Percentiles rank a stretch among this genome's conserved stretches.
These are phyloP conservation scores for Encarsia formosa DNA, from an alignment of 2,888 invertebrate species.

Conservation along the genomic window DNA sequence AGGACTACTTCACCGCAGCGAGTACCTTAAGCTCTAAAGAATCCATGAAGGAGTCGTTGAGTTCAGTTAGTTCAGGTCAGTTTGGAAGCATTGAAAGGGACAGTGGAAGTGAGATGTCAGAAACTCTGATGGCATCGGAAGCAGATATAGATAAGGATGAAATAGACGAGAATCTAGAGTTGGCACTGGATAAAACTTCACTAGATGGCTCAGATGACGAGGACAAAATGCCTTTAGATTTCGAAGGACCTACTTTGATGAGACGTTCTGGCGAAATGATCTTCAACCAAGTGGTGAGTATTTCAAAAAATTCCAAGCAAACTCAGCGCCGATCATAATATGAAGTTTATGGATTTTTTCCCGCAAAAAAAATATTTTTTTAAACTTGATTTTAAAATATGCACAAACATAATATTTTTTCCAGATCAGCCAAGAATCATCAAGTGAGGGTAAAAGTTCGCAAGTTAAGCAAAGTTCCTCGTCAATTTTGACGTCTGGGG, in stretches of 20 bases:
- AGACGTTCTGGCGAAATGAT: slow-evolving; percentile 89
- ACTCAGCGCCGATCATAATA: no score
- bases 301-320: no score
- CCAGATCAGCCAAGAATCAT: slow-evolving; percentile 21
- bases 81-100: slow-evolving; percentile 86
- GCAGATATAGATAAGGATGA: slow-evolving; percentile 68
- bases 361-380: no score
- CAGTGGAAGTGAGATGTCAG: slow-evolving; percentile 79
- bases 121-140: slow-evolving; percentile 86
- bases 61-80: slow-evolving; percentile 82
- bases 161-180: slow-evolving; percentile 56
- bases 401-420: background rate
- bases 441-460: slow-evolving; percentile 4
- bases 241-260: slow-evolving; percentile 56
- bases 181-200: slow-evolving; percentile 45
- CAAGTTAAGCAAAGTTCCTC: slow-evolving; percentile 28
- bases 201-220: slow-evolving; percentile 44
- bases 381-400: no score
- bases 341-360: no score
- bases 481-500: slow-evolving; percentile 16
- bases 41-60: slow-evolving; percentile 82
- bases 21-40: slow-evolving; percentile 85
- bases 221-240: slow-evolving; percentile 45
- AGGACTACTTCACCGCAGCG: slow-evolving; percentile 81
- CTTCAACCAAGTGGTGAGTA: slow-evolving; percentile 59